These are phyloP conservation scores for Scolopax rusticola DNA, from an alignment of 2,797 vertebrate genomes.

Conservation along the genomic window DNA sequence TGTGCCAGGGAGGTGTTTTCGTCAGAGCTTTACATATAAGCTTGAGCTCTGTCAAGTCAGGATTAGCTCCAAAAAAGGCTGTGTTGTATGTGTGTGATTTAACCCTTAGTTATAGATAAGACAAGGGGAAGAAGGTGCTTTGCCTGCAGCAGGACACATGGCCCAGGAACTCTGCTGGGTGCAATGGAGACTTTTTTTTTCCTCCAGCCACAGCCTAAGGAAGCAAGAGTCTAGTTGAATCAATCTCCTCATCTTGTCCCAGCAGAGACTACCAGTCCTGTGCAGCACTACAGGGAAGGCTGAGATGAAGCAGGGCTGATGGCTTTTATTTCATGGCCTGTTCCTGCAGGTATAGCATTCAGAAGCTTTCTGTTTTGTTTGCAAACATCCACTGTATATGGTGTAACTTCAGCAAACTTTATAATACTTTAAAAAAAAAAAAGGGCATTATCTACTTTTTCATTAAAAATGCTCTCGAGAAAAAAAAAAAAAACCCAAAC, in stretches of 20 bases:
- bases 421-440: background rate
- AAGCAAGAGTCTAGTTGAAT: background rate
- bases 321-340: background rate
- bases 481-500: background rate
- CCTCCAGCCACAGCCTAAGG: background rate
- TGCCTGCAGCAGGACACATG: background rate
- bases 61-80: background rate
- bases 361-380: background rate
- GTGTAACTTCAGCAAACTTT: background rate
- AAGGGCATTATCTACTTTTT: background rate
- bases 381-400: background rate
- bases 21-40: background rate
- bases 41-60: background rate
- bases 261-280: background rate
- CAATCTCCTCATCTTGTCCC: background rate
- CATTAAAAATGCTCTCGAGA: background rate
- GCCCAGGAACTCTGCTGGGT: background rate
- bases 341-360: rapidly evolving
- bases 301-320: background rate
- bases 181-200: no score
- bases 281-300: background rate
- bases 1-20: background rate
- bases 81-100: rapidly evolving
- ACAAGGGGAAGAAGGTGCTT: background rate
- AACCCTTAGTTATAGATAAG: background rate